These are phyloP conservation scores for Diplosoma virens DNA, from an alignment of 23 tunicate genomes.

Conservation along the genomic window DNA sequence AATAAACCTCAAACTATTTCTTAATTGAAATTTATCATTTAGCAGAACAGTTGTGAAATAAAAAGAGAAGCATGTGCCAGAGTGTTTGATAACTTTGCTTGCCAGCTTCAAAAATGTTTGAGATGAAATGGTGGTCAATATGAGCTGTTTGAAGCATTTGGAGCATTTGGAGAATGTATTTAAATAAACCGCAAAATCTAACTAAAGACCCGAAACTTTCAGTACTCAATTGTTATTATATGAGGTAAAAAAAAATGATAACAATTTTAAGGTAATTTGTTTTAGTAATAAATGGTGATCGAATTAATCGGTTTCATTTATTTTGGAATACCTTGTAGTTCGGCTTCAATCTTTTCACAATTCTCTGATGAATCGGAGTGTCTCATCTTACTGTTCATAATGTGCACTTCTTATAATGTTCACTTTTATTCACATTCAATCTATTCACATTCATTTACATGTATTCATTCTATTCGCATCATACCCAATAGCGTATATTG, in stretches of 20 bases:
- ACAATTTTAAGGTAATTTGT: no score
- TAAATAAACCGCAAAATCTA: background rate
- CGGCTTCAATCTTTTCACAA: no score
- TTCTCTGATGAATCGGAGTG: no score
- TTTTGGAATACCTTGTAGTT: no score
- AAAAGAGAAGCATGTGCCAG: background rate
- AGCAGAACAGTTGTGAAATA: background rate
- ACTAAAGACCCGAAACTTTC: background rate
- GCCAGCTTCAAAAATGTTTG: background rate
- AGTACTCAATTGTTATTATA: background rate
- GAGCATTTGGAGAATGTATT: background rate
- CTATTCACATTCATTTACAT: no score
- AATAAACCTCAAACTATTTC: background rate
- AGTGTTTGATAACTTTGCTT: background rate
- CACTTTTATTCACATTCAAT: no score
- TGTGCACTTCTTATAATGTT: no score
- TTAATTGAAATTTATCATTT: background rate
- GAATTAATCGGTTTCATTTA: background rate
- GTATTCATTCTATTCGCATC: no score
- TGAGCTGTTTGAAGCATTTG: no score
- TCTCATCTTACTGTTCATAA: no score
- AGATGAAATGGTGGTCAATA: no score
- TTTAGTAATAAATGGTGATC: background rate
- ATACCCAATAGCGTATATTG: no score
- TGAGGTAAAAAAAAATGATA: background rate